Base-by-base conservation (phyloP, 2,797 vertebrate species). In the Anguilla pacifica region DNA sequence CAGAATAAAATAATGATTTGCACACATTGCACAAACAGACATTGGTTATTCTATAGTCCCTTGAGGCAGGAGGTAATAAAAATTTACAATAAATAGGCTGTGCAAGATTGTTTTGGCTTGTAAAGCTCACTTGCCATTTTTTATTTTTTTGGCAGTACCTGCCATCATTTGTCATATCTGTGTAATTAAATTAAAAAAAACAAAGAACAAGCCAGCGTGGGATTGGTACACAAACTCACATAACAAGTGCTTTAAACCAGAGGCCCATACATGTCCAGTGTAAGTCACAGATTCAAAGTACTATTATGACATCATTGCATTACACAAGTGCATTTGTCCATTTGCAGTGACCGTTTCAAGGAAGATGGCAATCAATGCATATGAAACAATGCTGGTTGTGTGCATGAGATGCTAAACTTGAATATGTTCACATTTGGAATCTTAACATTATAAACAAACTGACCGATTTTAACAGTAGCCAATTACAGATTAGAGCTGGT, bases 131-230 rank as follows among this genome's bases (percentile, higher is more conserved):
- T 89, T 91, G 89, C 89, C 92, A 92, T 94, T 94, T 91, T 93
- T 92, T 93, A 94, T 94, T 90, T 92, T 87, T 94, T 93, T 94
- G 94, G 94, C 93, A 39, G 35, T 35, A 79, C 74, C 35, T 79
- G 74, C 74, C 35, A 85, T 95, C 92, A 94, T 95, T 95, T 94
- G 93, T 96, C 94, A 94, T 94, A 93, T 94, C 91, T 95, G 92
- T 91, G 92, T 93, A 93, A 95, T 95, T 95, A 94, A 94, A 93
- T 93, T 9, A 92, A 91, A 92, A 93, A 91, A 94, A 92, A 92
- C 89, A 93, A 94, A 92, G 93, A 61, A 49, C 77, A 88, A 93
- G 94, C 92, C 95, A 94, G 93, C 91, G 92, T 51, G 91, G 87
- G 91, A 88, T 85, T 88, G 89, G 93, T 91, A 93, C 92, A 91